Percentiles rank a stretch among this genome's conserved stretches.
Conservation (phyloP, 2,113 vertebrate genomes). For the Archocentrus centrarchus region DNA sequence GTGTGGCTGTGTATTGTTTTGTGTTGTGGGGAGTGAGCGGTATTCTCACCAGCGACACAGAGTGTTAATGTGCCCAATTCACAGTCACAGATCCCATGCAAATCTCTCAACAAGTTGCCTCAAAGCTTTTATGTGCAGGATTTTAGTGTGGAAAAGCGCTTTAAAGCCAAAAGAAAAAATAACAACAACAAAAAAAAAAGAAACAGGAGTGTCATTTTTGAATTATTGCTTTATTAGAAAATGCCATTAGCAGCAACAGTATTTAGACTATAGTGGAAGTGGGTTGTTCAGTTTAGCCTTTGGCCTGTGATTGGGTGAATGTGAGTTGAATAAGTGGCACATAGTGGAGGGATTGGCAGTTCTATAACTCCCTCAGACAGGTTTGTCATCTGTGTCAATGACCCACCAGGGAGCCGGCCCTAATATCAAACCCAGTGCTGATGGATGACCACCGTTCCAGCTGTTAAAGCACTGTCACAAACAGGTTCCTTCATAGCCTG, state of each 20-base stretch:
- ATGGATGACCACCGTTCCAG: constrained; percentile 76
- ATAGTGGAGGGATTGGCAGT: constrained; percentile 66
- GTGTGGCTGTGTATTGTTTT: constrained; percentile 79
- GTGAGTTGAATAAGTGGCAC: constrained; percentile 56
- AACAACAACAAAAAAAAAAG: background rate
- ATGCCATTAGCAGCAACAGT: background rate
- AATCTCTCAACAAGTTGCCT: constrained; percentile 26
- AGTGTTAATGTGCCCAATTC: constrained; percentile 45
- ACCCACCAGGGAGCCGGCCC: constrained; percentile 73
- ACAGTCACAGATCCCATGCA: constrained; percentile 12
- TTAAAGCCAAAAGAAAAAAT: background rate
- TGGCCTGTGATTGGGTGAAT: constrained; percentile 63
- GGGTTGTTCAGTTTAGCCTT: constrained; percentile 45
- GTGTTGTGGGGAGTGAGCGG: constrained; percentile 53
- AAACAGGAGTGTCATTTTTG: constrained; percentile 3
- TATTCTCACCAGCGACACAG: constrained; percentile 44
- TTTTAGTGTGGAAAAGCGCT: background rate
- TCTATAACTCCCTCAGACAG: constrained; percentile 77
- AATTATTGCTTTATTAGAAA: constrained; percentile 50
- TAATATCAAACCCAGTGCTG: constrained; percentile 76
- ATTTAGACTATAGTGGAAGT: constrained; percentile 43
- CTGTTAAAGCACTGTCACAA: constrained; percentile 76
- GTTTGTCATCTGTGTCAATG: constrained; percentile 81
- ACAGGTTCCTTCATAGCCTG: constrained; percentile 60
- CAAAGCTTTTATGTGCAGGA: background rate